Base-by-base conservation (phyloP, 2,113 vertebrate species). In the Gobius niger region DNA sequence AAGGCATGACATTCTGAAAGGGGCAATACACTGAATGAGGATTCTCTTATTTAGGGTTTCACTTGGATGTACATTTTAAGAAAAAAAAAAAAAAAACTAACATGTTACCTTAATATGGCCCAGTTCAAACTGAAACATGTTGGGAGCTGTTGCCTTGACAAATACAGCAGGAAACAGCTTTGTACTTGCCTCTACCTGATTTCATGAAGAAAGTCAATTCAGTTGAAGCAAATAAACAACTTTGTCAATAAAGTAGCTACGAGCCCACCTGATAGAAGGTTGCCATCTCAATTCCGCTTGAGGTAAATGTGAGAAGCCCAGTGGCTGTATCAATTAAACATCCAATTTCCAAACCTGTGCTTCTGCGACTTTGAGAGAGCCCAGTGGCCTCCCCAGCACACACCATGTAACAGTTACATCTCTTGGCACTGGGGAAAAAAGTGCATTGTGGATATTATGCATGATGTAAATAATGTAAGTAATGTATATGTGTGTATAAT, bases 121-220 rank as follows among this genome's bases (percentile, higher is more conserved):
- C 73, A 99, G 67, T 73, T 98, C 95, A 92, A 99, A 98, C 82
- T 98, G 96, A 82, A 99, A 99, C 88, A 98, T 91, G 75, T 92
- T 94, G 46, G 91, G 92, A 68, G 94, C 95, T 57, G 96, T 98
- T 70, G 96, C 94, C 88, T 96, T 96, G 77, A 95, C 94, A 88
- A 98, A 99, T 47, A 97, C 96, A 41, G 97, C 97, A 76, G 97
- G 96, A 88, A 96, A 99, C 64, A 99, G 89, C 85, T 95, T 98
- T 15, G 96, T 96, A 66, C 93, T 92, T 4, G 95, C 95, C 76
- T 98, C 96, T 83, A 99, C 96, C 97, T 99, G 83, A 75, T 85
- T 51, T 42, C 40, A 63, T 7, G 42, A 5, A 9, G 14, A 69
- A n/a, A 74, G 16, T 54, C 3, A 24, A 54, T 42, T 44, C 16